Evolutionary conservation across 2,797 vertebrate species (phyloP).

Genomic region (Parauchenoglanis ngamensis): DNA sequence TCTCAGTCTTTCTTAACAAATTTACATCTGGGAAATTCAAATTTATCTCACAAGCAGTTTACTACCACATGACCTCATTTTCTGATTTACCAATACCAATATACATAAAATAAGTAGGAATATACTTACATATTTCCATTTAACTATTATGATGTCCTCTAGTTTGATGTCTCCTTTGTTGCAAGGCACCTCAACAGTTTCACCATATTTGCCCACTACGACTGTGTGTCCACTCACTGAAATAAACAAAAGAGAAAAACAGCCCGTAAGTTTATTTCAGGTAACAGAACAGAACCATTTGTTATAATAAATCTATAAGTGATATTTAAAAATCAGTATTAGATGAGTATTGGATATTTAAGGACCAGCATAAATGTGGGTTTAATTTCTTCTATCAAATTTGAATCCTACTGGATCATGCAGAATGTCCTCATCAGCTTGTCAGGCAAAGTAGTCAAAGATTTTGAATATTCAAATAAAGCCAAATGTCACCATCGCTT

Average conservation of each 20-base stretch:
- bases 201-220: slow-evolving; percentile 66
- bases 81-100: not conserved
- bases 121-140: slow-evolving; percentile 81
- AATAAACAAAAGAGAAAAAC: slow-evolving; percentile 44
- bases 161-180: slow-evolving; percentile 50
- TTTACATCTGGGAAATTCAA: not conserved
- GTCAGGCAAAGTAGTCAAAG: slow-evolving; percentile 46
- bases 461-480: slow-evolving; percentile 72
- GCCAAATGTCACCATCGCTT: slow-evolving; percentile 54
- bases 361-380: not conserved
- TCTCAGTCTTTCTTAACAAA: not conserved
- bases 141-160: slow-evolving; percentile 57
- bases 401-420: slow-evolving; percentile 42
- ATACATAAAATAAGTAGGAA: not conserved
- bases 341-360: not conserved
- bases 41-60: not conserved
- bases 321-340: not conserved
- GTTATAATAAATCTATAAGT: not conserved
- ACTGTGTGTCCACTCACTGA: slow-evolving; percentile 61
- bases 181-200: slow-evolving; percentile 74
- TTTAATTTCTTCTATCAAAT: slow-evolving; percentile 27
- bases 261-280: not conserved
- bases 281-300: not conserved
- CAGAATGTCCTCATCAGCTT: slow-evolving; percentile 3
- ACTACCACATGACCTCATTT: not conserved